Base-by-base conservation (phyloP, 2,888 invertebrate genomes). In the Brachypalpus laphriformis region DNA sequence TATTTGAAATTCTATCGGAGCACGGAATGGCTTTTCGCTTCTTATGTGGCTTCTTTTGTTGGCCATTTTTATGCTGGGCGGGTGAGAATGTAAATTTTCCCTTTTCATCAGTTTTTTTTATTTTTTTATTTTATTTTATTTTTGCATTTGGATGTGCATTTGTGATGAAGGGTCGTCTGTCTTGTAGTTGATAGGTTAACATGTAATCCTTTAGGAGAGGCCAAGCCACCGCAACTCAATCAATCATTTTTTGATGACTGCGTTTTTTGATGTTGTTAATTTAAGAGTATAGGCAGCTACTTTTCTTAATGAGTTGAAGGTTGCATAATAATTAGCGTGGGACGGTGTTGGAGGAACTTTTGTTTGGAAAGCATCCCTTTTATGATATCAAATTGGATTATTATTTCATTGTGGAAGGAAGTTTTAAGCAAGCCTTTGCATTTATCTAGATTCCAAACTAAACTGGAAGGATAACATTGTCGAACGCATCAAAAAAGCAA, bases 1-100 rank as follows among this genome's bases (percentile, higher is more conserved):
- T 54, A 42, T 86, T 76, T 86, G 82, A 77, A 82, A 86, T 82
- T 76, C 82, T 86, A 82, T 82, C 72, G 86, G 63, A 37, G 68
- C 80, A 74, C 51, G 78, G 57, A 74, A 80, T 74, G 45, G 80
- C 63, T 83, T 80, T 74, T 65, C 51, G 63, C 61, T 63, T 70
- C 42, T 83, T 83, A 70, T 78, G 68, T 63, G 83, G 83, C 83
- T 83, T 83, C 83, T 65, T 66, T 42, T 74, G 63, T 42, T 74
- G 34, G 59, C 54, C 68, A 75, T 82, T 76, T 82, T 54, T 74
- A 54, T 76, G 65, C 37, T 61, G 72, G 47, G 34, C 54, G 49
- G 65, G 72, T 68, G 72, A 49, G 82, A 82, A 77, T 66, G 66
- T 37, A 66, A 66, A 77, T 61, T 71, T 72, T 65, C 59, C 70